Evolutionary conservation across 2,113 vertebrate genomes (phyloP).

Genomic region (Prinia subflava): DNA sequence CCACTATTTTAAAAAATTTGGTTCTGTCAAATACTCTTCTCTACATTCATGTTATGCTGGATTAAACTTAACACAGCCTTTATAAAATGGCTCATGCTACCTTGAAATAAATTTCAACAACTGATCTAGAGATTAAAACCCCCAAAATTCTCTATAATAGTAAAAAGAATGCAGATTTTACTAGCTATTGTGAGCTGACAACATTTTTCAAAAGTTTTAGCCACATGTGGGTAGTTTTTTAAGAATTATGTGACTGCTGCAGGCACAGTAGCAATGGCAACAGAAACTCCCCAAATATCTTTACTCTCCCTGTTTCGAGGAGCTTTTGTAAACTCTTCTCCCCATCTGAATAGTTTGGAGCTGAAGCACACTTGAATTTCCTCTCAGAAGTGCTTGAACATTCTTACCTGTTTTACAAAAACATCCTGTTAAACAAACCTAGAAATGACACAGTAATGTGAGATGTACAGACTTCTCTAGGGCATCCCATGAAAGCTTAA

Average conservation of each 20-base stretch:
- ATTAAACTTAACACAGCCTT: background rate
- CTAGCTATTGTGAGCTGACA: background rate
- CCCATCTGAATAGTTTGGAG: background rate
- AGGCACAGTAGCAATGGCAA: background rate
- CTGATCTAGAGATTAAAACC: background rate
- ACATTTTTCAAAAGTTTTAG: background rate
- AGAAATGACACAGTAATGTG: background rate
- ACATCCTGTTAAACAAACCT: background rate
- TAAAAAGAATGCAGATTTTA: background rate
- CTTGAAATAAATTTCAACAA: background rate
- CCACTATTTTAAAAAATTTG: background rate
- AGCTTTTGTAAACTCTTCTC: background rate
- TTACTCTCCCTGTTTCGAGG: background rate
- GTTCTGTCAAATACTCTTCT: background rate
- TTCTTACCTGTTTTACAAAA: slow-evolving; percentile 9
- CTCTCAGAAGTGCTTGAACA: background rate
- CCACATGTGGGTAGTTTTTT: background rate
- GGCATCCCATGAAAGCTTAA: background rate
- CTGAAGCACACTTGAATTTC: background rate
- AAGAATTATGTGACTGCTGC: background rate
- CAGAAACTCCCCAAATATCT: background rate
- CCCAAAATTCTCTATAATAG: background rate
- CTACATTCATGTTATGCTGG: background rate
- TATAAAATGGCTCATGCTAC: background rate
- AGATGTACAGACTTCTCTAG: background rate